phyloP scores from a whole-genome alignment of 2,888 invertebrate genomes.

The Callosobruchus maculatus region DNA sequence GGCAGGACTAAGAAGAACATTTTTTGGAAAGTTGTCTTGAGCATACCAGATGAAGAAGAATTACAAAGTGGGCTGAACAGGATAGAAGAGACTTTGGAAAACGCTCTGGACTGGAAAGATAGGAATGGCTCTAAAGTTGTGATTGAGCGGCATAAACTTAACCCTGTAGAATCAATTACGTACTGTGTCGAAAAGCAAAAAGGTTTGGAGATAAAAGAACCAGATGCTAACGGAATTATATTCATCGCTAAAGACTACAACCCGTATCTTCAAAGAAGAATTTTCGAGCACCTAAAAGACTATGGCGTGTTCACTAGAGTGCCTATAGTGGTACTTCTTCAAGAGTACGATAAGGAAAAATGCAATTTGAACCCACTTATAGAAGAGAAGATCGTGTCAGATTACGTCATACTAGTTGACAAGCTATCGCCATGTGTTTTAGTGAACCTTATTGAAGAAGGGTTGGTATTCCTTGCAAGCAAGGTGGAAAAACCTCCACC shows the following conservation, averaged over 20 bases:
- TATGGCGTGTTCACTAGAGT: slow-evolving; percentile 39
- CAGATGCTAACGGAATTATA: slow-evolving; percentile 40
- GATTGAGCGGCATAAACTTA: slow-evolving; percentile 34
- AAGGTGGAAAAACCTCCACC: slow-evolving; percentile 52
- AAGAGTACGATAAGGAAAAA: slow-evolving; percentile 22
- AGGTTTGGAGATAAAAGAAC: slow-evolving; percentile 22
- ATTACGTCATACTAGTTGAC: slow-evolving; percentile 32
- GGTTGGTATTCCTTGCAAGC: slow-evolving; percentile 51
- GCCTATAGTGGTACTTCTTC: slow-evolving; percentile 36
- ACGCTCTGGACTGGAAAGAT: slow-evolving; percentile 38
- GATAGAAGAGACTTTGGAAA: slow-evolving; percentile 27
- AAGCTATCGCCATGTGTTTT: slow-evolving; percentile 23
- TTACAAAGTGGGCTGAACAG: slow-evolving; percentile 21
- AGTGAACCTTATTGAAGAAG: slow-evolving; percentile 31
- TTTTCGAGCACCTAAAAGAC: slow-evolving; percentile 30
- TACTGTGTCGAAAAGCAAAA: slow-evolving; percentile 41
- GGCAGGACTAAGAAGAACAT: slow-evolving; percentile 35
- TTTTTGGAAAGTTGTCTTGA: slow-evolving; percentile 64
- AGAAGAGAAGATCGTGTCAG: slow-evolving; percentile 30
- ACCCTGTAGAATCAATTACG: slow-evolving; percentile 29
- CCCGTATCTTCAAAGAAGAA: slow-evolving; percentile 29
- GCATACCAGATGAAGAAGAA: slow-evolving; percentile 51
- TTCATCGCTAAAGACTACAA: slow-evolving; percentile 40
- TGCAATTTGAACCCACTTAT: slow-evolving; percentile 25
- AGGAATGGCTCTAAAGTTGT: slow-evolving; percentile 33